These are phyloP conservation scores for Mallotus villosus DNA, from an alignment of 2,797 vertebrate species.

Conservation along the genomic window DNA sequence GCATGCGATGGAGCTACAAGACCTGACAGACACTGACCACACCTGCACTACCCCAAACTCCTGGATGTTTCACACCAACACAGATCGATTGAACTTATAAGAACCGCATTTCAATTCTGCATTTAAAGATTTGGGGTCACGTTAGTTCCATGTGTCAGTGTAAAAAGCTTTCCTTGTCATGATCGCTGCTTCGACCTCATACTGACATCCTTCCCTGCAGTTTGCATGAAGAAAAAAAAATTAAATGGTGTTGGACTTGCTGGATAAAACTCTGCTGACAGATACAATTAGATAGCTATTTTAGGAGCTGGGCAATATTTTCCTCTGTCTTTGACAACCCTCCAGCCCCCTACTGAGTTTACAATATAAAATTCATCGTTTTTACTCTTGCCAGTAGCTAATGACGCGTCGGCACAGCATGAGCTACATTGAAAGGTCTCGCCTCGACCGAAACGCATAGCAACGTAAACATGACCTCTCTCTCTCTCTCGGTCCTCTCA, in stretches of 20 bases:
- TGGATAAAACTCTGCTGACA: slow-evolving; percentile 59
- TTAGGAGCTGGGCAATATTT: slow-evolving; percentile 48
- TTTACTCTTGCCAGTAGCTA: slow-evolving; percentile 56
- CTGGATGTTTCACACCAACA: slow-evolving; percentile 51
- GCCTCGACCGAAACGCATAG: slow-evolving; percentile 47
- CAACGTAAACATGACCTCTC: slow-evolving; percentile 61
- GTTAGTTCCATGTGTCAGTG: slow-evolving; percentile 54
- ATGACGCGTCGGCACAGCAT: slow-evolving; percentile 60
- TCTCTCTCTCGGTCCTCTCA: slow-evolving; percentile 49
- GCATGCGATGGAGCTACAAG: slow-evolving; percentile 38
- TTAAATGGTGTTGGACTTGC: slow-evolving; percentile 30
- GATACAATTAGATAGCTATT: slow-evolving; percentile 55
- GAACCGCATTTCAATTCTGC: slow-evolving; percentile 22
- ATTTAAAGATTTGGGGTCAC: slow-evolving; percentile 29
- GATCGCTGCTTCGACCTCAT: slow-evolving; percentile 35
- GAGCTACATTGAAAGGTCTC: slow-evolving; percentile 59
- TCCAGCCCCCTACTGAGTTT: slow-evolving; percentile 43
- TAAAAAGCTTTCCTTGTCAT: slow-evolving; percentile 46
- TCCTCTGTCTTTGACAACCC: slow-evolving; percentile 52
- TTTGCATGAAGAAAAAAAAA: slow-evolving; percentile 50
- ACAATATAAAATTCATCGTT: slow-evolving; percentile 61
- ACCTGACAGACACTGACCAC: slow-evolving; percentile 62
- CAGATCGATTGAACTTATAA: slow-evolving; percentile 52
- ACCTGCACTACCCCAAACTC: slow-evolving; percentile 57
- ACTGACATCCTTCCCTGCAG: slow-evolving; percentile 32